These are phyloP conservation scores for Lutjanus argentimaculatus DNA, from an alignment of 2,797 vertebrate species.

Conservation along the genomic window DNA sequence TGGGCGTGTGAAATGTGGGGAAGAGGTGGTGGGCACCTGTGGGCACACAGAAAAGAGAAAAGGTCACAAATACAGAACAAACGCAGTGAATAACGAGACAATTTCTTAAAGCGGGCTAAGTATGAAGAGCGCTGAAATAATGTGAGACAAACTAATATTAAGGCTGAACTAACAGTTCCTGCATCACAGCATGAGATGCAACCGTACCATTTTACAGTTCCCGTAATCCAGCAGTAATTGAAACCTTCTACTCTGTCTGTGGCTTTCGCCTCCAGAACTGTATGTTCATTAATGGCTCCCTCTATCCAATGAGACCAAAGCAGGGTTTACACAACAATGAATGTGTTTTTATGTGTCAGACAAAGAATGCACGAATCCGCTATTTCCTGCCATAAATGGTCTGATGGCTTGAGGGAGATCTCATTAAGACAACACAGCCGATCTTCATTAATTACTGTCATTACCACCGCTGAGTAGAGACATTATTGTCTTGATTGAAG, in stretches of 20 bases:
- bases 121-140: background rate
- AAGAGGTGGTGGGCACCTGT: conserved; percentile 94
- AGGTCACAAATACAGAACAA: background rate
- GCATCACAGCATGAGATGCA: conserved; percentile 52
- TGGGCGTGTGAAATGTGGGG: conserved; percentile 94
- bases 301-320: conserved; percentile 65
- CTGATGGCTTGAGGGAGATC: conserved; percentile 71
- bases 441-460: conserved; percentile 77
- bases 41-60: conserved; percentile 47
- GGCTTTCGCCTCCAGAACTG: conserved; percentile 55
- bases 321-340: conserved; percentile 73
- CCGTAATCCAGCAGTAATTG: conserved; percentile 75
- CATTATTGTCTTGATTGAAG: conserved; percentile 19
- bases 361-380: conserved; percentile 75
- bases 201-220: conserved; percentile 72
- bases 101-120: conserved; percentile 78
- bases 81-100: conserved; percentile 28
- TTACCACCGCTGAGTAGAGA: conserved; percentile 43
- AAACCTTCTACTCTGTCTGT: conserved; percentile 68
- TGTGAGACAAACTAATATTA: background rate
- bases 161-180: conserved; percentile 10
- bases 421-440: conserved; percentile 77
- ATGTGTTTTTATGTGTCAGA: conserved; percentile 76
- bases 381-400: conserved; percentile 82
- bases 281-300: conserved; percentile 65